A percentile compares a stretch with the other conserved stretches of the same genome.
Evolutionary conservation across 2,888 invertebrate genomes (phyloP).

Genomic region (Ernsta delagoae): DNA sequence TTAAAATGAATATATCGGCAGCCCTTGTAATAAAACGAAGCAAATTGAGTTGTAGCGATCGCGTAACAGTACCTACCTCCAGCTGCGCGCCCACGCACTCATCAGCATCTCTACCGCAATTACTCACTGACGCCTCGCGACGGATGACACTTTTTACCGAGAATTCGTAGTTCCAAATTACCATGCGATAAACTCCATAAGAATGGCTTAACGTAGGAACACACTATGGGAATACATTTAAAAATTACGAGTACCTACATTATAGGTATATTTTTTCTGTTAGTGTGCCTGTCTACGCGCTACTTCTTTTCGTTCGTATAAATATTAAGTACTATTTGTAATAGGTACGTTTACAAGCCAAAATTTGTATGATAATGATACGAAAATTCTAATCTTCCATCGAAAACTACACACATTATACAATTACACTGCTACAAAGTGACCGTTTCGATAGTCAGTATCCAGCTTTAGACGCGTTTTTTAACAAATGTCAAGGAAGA

Average conservation of each 20-base stretch:
- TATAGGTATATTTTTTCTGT: too few relatives aligned
- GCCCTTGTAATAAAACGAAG: constrained; percentile 54
- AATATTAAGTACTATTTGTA: too few relatives aligned
- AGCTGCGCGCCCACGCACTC: constrained; percentile 56
- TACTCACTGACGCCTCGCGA: constrained; percentile 53
- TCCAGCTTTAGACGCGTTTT: constrained; percentile 23
- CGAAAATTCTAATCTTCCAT: too few relatives aligned
- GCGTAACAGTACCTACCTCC: constrained; percentile 32
- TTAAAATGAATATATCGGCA: constrained; percentile 39
- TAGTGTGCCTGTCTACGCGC: too few relatives aligned
- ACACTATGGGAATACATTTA: not conserved
- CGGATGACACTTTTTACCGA: constrained; percentile 46
- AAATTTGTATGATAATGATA: too few relatives aligned
- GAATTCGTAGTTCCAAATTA: constrained; percentile 48
- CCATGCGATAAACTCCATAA: constrained; percentile 42
- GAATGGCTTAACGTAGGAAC: constrained; percentile 6
- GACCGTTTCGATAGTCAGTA: not conserved
- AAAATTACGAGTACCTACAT: too few relatives aligned
- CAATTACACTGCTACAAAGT: too few relatives aligned
- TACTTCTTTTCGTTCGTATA: too few relatives aligned
- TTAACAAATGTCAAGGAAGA: constrained; percentile 48
- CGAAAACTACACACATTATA: too few relatives aligned
- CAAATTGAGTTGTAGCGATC: constrained; percentile 66
- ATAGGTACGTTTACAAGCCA: too few relatives aligned
- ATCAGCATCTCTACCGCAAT: constrained; percentile 50